phyloP scores from a whole-genome alignment of 2,797 vertebrate genomes.

The Dromococcyx pavoninus region DNA sequence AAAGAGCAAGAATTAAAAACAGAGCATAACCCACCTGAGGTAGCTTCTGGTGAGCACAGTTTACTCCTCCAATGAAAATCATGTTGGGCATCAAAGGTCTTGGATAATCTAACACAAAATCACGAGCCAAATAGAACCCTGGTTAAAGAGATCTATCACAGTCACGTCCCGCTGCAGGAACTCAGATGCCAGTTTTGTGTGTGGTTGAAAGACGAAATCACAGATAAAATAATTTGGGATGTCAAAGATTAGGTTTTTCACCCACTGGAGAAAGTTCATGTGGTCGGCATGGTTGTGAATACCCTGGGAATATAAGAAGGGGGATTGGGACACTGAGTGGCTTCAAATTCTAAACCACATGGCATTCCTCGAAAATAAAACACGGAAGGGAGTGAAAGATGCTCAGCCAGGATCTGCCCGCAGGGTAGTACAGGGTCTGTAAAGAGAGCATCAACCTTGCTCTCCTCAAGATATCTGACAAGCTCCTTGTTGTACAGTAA shows the following conservation, averaged over 20 bases:
- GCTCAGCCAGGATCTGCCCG: slow-evolving; percentile 76
- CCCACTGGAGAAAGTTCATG: slow-evolving; percentile 78
- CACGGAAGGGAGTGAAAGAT: slow-evolving; percentile 75
- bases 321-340: slow-evolving; percentile 77
- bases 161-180: slow-evolving; percentile 55
- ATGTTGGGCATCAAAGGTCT: slow-evolving; percentile 83
- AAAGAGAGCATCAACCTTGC: slow-evolving; percentile 80
- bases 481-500: slow-evolving; percentile 42
- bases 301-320: slow-evolving; percentile 78
- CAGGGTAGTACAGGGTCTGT: slow-evolving; percentile 79
- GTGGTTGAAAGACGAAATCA: background rate
- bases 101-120: slow-evolving; percentile 77
- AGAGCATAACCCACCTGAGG: slow-evolving; percentile 74
- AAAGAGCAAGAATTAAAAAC: rapidly evolving
- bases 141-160: slow-evolving; percentile 41
- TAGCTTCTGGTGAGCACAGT: slow-evolving; percentile 79
- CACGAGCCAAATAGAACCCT: slow-evolving; percentile 73
- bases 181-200: slow-evolving; percentile 38
- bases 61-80: slow-evolving; percentile 82
- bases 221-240: background rate
- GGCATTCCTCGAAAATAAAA: slow-evolving; percentile 81
- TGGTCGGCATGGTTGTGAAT: slow-evolving; percentile 73
- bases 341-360: slow-evolving; percentile 63
- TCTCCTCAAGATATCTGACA: slow-evolving; percentile 26
- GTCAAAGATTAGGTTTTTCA: slow-evolving; percentile 65